A percentile compares a stretch with the other conserved stretches of the same genome.
These are phyloP conservation scores for Fopius arisanus DNA, from an alignment of 1,140 invertebrate genomes.

Conservation along the genomic window DNA sequence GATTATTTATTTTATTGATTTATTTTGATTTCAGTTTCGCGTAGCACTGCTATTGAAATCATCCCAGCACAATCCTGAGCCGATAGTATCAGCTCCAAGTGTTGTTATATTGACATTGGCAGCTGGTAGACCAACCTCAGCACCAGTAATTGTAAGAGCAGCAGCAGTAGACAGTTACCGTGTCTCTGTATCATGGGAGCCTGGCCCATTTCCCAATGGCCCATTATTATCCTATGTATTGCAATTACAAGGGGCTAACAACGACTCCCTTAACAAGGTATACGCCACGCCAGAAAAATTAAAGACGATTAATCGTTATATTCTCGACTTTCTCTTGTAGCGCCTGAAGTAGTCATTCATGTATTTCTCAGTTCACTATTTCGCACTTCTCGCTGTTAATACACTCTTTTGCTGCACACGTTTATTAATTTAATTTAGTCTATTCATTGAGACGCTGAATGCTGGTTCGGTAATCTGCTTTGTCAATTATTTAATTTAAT, in stretches of 20 bases:
- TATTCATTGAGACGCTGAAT: constrained; percentile 33
- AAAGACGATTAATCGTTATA: neutral
- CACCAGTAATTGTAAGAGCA: constrained; percentile 77
- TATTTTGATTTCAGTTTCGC: constrained; percentile 76
- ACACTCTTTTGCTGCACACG: constrained; percentile 19
- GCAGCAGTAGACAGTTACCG: constrained; percentile 82
- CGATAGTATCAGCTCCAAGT: constrained; percentile 81
- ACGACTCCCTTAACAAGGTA: constrained; percentile 72
- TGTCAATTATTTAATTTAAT: constrained; percentile 6
- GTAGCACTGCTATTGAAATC: constrained; percentile 75
- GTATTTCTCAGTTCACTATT: neutral
- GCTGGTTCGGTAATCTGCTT: constrained; percentile 45
- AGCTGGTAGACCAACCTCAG: constrained; percentile 75
- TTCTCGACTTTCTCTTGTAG: neutral
- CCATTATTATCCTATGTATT: constrained; percentile 86
- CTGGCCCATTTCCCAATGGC: constrained; percentile 86
- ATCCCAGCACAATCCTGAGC: constrained; percentile 70
- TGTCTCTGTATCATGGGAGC: constrained; percentile 87
- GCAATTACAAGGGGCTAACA: constrained; percentile 68
- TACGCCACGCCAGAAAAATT: constrained; percentile 58
- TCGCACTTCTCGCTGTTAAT: neutral
- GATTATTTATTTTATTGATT: no score
- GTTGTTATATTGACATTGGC: constrained; percentile 82
- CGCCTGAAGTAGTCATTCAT: neutral
- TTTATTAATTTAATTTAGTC: neutral